These are phyloP conservation scores for Morone chrysops DNA, from an alignment of 2,113 vertebrate species.

Conservation along the genomic window DNA sequence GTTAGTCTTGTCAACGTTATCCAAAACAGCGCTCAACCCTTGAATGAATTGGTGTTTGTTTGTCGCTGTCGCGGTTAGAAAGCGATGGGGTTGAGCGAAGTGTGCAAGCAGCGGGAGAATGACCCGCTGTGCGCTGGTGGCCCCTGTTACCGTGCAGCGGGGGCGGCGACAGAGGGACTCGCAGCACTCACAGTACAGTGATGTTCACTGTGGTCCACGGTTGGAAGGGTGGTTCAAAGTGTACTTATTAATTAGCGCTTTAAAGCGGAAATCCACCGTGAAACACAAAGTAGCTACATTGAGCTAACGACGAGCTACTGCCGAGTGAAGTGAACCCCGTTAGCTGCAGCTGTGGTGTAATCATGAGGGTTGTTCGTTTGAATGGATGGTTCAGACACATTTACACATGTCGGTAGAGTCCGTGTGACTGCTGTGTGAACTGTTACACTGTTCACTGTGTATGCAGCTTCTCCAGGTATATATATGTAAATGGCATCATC, in stretches of 20 bases:
- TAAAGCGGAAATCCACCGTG: not conserved
- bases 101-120: not conserved
- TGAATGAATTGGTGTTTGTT: accelerated
- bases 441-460: not conserved
- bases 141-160: too few species aligned
- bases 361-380: not conserved
- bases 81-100: not conserved
- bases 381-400: not conserved
- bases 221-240: not conserved
- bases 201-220: not conserved
- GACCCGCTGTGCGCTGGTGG: not conserved
- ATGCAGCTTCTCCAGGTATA: too few species aligned
- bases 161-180: too few species aligned
- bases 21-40: accelerated
- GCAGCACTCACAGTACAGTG: too few species aligned
- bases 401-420: not conserved
- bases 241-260: not conserved
- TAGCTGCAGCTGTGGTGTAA: not conserved
- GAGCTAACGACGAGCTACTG: not conserved
- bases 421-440: not conserved
- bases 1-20: not conserved
- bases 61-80: not conserved
- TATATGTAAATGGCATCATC: not conserved
- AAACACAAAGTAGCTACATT: not conserved
- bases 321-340: too few species aligned